Percentiles rank a stretch among this genome's conserved stretches.
Conservation (phyloP, 2,888 invertebrate genomes). For the Eupithecia abbreviata region DNA sequence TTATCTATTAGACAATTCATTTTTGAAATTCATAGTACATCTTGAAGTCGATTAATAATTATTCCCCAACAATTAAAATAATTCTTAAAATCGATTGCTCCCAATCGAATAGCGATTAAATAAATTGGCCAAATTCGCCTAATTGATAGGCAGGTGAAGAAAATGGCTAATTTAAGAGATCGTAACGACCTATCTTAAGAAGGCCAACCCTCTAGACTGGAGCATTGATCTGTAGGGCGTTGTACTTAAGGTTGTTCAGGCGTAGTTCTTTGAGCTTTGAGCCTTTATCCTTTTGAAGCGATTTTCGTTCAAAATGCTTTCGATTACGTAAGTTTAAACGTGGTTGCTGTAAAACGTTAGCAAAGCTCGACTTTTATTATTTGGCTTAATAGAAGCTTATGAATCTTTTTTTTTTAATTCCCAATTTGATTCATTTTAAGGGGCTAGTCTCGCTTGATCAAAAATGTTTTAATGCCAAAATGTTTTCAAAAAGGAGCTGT, state of each 20-base stretch:
- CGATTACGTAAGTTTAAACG: not conserved
- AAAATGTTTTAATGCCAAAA: too few relatives aligned
- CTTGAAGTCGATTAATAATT: not conserved
- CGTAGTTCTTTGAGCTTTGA: conserved; percentile 21
- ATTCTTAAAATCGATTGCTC: not conserved
- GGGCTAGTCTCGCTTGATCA: too few relatives aligned
- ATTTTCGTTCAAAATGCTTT: not conserved
- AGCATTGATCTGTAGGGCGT: conserved; percentile 26
- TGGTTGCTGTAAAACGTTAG: not conserved
- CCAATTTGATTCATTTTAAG: too few relatives aligned
- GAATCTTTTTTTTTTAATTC: not conserved
- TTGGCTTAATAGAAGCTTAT: not conserved
- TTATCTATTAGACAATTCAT: not conserved
- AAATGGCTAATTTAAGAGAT: conserved; percentile 22
- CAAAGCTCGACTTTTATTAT: not conserved
- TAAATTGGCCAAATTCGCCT: not conserved
- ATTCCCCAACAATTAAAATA: not conserved
- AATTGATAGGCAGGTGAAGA: conserved; percentile 21
- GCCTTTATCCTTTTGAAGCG: conserved; percentile 2
- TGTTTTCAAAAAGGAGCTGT: too few relatives aligned
- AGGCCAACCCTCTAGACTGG: conserved; percentile 23
- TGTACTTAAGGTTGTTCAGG: conserved; percentile 35
- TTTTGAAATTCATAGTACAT: not conserved
- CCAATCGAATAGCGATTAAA: conserved; percentile 5
- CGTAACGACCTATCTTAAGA: conserved; percentile 21